Evolutionary conservation across 2,113 vertebrate species (phyloP), one percentile per base, ranked within the genome.

Genomic region (Spermophilus dauricus): DNA sequence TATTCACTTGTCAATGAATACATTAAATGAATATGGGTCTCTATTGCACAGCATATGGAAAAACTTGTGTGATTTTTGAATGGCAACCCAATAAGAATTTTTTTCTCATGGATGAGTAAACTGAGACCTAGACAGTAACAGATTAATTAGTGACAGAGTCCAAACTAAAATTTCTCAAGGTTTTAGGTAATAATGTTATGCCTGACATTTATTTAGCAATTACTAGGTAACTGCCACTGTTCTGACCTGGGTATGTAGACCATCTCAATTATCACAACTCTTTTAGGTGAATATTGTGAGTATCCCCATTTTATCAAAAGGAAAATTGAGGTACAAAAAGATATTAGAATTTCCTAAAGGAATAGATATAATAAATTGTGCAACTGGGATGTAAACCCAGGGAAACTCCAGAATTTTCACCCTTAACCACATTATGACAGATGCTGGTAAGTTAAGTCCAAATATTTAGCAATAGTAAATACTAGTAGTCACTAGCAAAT

Each of bases 41-140:
- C 69, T 20, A n/a, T 3, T 65, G 32, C 13, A 42, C 0, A 45
- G 45, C 77, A 45, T 13, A 34, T 24, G 75, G 67, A 86, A 45
- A 78, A 82, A 39, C 18, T 56, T 42, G 61, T 42, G 24, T 45
- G 45, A 45, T 24, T 82, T 56, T 39, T 39, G 28, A 94, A 75
- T 2, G 16, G 14, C 3, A 12, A 86, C 63, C 18, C 51, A 34
- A 26, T 34, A 80, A 48, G 26, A 69, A 56, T 77, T 89, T n/a
- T 78, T 85, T 73, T 83, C 48, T 97, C 70, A 42, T 12, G 78
- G 78, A 91, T 48, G 14, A 85, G 45, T 58, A 93, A 93, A 89
- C 37, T 67, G 30, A 93, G n/a, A 48, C 63, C 91, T 8, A 65
- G 61, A 34, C 1, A 26, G 5, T 51, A 75, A 84, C 45, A 94